phyloP scores from a whole-genome alignment of 1,140 invertebrate species.

The Hypothenemus hampei region DNA sequence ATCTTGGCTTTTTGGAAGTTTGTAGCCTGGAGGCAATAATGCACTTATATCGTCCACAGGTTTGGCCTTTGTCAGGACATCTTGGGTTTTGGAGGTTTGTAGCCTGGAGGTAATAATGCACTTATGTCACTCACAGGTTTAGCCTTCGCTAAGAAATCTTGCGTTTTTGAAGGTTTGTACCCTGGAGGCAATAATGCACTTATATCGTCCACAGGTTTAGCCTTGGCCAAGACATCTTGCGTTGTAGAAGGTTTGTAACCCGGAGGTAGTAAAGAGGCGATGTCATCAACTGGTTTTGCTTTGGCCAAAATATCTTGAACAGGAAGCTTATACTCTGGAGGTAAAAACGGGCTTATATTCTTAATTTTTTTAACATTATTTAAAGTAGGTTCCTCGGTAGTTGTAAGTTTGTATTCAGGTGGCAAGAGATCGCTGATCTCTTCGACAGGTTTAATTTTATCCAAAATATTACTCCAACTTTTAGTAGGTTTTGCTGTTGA shows the following conservation, averaged over 20 bases:
- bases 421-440: constrained; percentile 59
- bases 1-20: constrained; percentile 25
- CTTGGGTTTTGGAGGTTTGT: constrained; percentile 40
- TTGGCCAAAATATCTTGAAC: not conserved
- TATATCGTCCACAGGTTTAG: constrained; percentile 47
- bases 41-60: constrained; percentile 52
- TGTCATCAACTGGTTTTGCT: constrained; percentile 49
- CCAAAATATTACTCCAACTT: no score
- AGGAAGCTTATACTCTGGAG: no score
- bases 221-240: not conserved
- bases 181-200: constrained; percentile 32
- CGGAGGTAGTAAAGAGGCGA: constrained; percentile 57
- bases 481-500: no score
- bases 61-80: constrained; percentile 11
- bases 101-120: constrained; percentile 55
- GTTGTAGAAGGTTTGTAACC: constrained; percentile 45
- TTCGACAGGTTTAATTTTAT: constrained; percentile 43
- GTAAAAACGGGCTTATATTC: no score
- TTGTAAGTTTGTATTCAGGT: constrained; percentile 48
- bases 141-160: constrained; percentile 7
- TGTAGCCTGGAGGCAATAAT: constrained; percentile 56
- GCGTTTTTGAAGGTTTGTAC: constrained; percentile 43
- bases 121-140: constrained; percentile 51
- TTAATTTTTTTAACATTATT: not conserved
- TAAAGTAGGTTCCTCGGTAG: not conserved